Evolutionary conservation across 64 coral and sea anemone genomes (phyloP).

Genomic region (Catalaphyllia jardinei): DNA sequence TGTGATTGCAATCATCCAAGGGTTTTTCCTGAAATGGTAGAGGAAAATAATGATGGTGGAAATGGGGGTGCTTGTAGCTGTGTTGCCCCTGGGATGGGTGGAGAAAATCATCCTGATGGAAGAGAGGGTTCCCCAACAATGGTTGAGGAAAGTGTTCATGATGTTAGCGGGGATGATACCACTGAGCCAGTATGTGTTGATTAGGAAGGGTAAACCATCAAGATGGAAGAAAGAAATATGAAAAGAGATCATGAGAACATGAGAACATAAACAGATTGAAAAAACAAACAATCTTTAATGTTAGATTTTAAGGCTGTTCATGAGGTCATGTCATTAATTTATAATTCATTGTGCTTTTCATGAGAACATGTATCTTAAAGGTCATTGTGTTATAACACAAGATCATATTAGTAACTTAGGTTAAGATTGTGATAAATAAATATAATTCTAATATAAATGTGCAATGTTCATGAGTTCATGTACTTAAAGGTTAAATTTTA

Average conservation of each 20-base stretch:
- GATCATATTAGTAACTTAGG: too few relatives aligned
- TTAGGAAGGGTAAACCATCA: background rate
- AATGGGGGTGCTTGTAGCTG: background rate
- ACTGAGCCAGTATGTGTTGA: background rate
- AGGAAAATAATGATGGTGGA: background rate
- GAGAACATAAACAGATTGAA: too few relatives aligned
- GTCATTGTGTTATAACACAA: background rate
- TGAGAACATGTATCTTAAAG: background rate
- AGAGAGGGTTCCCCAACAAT: background rate
- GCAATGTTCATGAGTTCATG: too few relatives aligned
- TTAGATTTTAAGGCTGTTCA: background rate
- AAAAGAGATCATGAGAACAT: background rate
- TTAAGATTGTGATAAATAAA: too few relatives aligned
- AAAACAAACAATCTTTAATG: too few relatives aligned
- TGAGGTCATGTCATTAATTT: background rate
- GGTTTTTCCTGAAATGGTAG: background rate
- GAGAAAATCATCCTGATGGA: background rate
- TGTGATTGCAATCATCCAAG: background rate
- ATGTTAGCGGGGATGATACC: background rate
- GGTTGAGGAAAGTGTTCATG: background rate
- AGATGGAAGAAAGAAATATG: background rate
- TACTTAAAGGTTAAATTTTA: too few relatives aligned
- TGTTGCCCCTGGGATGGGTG: background rate
- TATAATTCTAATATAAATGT: too few relatives aligned
- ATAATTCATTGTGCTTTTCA: background rate